These are phyloP conservation scores for Hippocampus kuda DNA, from an alignment of 2,797 vertebrate genomes.

Conservation along the genomic window DNA sequence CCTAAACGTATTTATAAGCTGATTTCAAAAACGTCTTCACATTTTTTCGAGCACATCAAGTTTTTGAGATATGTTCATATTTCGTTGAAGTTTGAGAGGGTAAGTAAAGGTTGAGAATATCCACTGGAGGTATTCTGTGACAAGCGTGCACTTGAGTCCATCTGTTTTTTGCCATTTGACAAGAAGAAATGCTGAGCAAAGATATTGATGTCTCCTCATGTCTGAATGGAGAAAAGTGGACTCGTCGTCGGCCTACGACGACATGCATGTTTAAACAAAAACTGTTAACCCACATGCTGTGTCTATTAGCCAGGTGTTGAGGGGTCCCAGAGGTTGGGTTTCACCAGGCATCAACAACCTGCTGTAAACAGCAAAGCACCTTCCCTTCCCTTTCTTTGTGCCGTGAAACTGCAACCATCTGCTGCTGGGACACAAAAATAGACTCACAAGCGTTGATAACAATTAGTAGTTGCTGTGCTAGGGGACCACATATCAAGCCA, in stretches of 20 bases:
- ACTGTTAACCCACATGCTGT: slow-evolving; percentile 5
- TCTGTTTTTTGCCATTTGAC: not conserved
- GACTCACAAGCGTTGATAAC: slow-evolving; percentile 68
- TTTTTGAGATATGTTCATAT: too few species aligned
- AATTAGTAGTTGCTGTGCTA: slow-evolving; percentile 74
- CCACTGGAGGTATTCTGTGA: not conserved
- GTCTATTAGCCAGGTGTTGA: slow-evolving; percentile 55
- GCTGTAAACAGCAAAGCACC: slow-evolving; percentile 40
- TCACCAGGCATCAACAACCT: slow-evolving; percentile 61
- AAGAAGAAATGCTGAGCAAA: not conserved
- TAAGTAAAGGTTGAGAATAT: not conserved
- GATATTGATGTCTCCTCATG: not conserved
- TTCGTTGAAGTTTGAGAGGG: too few species aligned
- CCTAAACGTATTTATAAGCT: too few species aligned
- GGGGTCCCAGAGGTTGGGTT: slow-evolving; percentile 45
- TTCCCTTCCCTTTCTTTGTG: slow-evolving; percentile 29
- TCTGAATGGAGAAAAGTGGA: not conserved
- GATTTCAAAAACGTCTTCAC: too few species aligned
- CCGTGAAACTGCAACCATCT: slow-evolving; percentile 77
- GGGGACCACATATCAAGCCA: slow-evolving; percentile 64
- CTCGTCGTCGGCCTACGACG: not conserved
- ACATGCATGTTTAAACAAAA: not conserved
- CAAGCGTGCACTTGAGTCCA: not conserved
- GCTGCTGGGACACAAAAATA: slow-evolving; percentile 68
- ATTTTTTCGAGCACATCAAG: too few species aligned